These are phyloP conservation scores for Hydrocynus forskahlii DNA, from an alignment of 2,797 vertebrate genomes.

Conservation along the genomic window DNA sequence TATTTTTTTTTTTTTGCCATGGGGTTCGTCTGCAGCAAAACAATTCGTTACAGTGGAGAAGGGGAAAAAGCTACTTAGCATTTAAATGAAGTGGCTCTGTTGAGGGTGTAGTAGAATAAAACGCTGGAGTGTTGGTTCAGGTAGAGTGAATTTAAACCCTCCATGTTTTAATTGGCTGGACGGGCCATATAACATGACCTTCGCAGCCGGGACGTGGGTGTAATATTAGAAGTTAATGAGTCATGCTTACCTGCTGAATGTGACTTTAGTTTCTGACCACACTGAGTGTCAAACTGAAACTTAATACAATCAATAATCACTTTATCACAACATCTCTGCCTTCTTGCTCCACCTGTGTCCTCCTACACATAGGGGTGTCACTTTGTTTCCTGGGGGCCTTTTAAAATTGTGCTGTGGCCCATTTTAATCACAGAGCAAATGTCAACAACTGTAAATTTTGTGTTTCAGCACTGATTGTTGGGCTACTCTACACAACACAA, in stretches of 20 bases:
- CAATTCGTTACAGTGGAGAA: slow-evolving; percentile 46
- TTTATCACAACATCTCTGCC: neutral
- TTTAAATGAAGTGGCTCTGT: slow-evolving; percentile 45
- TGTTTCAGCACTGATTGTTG: no score
- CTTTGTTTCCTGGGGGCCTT: no score
- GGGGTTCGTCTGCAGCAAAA: slow-evolving; percentile 44
- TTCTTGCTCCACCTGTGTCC: neutral
- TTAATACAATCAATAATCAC: neutral
- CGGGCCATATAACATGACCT: slow-evolving; percentile 14
- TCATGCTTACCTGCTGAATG: slow-evolving; percentile 54
- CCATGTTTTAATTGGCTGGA: slow-evolving; percentile 3
- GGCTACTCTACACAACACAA: no score
- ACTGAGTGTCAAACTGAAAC: neutral
- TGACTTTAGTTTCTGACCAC: slow-evolving; percentile 35
- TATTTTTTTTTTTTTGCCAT: slow-evolving; percentile 43
- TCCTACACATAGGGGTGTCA: neutral
- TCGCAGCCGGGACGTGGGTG: neutral
- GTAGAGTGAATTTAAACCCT: slow-evolving; percentile 4
- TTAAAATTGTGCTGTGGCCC: no score
- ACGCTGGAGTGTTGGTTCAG: slow-evolving; percentile 8
- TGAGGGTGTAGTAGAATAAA: slow-evolving; percentile 19
- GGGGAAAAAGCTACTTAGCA: slow-evolving; percentile 41
- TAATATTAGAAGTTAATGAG: neutral
- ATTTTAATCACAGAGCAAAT: no score
- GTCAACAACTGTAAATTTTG: no score